These are phyloP conservation scores for Acronicta leporina DNA, from an alignment of 2,888 invertebrate genomes.

Conservation along the genomic window DNA sequence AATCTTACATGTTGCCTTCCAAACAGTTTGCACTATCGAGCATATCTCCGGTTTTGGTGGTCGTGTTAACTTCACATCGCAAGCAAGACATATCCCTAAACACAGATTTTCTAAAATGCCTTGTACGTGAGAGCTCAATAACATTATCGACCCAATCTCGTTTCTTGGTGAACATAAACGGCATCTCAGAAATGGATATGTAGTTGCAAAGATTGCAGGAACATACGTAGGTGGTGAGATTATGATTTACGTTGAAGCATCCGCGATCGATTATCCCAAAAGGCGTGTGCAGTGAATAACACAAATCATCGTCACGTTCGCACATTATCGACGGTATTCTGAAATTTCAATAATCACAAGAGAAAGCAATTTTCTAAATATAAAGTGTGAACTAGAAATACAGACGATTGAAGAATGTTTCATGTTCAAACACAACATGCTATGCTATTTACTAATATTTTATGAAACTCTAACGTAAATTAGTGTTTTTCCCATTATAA, in stretches of 20 bases:
- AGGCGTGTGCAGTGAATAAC: slow-evolving; percentile 80
- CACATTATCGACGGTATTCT: slow-evolving; percentile 73
- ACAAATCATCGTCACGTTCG: slow-evolving; percentile 69
- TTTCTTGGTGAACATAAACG: slow-evolving; percentile 71
- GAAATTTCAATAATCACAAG: slow-evolving; percentile 53
- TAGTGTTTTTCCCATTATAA: too few species aligned
- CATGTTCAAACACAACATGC: too few species aligned
- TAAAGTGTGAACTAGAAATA: slow-evolving; percentile 8
- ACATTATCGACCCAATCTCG: slow-evolving; percentile 77
- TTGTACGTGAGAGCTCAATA: slow-evolving; percentile 73
- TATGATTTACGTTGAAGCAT: slow-evolving; percentile 74
- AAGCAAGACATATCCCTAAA: slow-evolving; percentile 78
- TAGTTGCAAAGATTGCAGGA: slow-evolving; percentile 82
- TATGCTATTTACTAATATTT: too few species aligned
- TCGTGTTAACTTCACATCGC: slow-evolving; percentile 75
- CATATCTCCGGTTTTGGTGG: slow-evolving; percentile 58
- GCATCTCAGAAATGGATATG: slow-evolving; percentile 77
- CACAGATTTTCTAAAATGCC: slow-evolving; percentile 71
- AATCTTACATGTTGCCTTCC: slow-evolving; percentile 77
- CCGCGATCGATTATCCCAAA: slow-evolving; percentile 80
- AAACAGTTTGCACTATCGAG: slow-evolving; percentile 70
- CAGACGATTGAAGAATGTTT: not conserved
- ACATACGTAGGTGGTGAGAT: slow-evolving; percentile 75
- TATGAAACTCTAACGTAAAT: too few species aligned
- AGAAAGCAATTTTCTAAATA: slow-evolving; percentile 46